A percentile compares a stretch with the other conserved stretches of the same genome.
These are phyloP conservation scores for Maniola hyperantus DNA, from an alignment of 2,888 invertebrate genomes.

Conservation along the genomic window DNA sequence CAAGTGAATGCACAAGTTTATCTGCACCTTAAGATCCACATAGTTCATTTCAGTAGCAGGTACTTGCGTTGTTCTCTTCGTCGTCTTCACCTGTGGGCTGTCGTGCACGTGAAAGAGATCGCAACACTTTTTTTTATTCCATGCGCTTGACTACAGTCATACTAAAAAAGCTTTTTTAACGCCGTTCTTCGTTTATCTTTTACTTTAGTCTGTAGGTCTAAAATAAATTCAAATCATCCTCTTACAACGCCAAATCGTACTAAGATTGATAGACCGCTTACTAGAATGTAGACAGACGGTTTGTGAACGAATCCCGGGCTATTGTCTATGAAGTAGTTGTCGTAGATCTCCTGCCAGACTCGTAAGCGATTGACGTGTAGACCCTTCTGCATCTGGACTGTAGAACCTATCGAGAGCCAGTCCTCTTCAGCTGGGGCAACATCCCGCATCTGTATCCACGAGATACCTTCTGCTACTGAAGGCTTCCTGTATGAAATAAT, in stretches of 20 bases:
- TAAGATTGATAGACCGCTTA: slow-evolving; percentile 12
- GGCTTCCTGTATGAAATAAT: slow-evolving; percentile 54
- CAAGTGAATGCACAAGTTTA: too few species aligned
- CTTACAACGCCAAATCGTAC: not conserved
- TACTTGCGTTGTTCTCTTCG: too few species aligned
- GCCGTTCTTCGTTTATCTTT: not conserved
- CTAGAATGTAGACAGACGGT: slow-evolving; percentile 27
- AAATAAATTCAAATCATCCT: slow-evolving; percentile 19
- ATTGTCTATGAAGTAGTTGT: slow-evolving; percentile 59
- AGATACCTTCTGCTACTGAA: slow-evolving; percentile 43
- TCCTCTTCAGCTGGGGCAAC: slow-evolving; percentile 49
- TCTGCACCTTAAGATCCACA: too few species aligned
- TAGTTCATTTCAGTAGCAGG: too few species aligned
- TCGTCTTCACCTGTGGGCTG: not conserved
- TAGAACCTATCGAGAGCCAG: slow-evolving; percentile 55
- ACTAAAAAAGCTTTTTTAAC: too few species aligned
- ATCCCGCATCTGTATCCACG: slow-evolving; percentile 51
- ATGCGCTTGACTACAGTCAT: too few species aligned
- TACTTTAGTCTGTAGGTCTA: not conserved
- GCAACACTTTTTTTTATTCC: too few species aligned
- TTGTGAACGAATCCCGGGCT: slow-evolving; percentile 40
- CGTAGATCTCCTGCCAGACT: slow-evolving; percentile 63
- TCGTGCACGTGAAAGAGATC: too few species aligned
- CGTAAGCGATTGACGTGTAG: slow-evolving; percentile 54
- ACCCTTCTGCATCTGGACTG: slow-evolving; percentile 45